A percentile compares a stretch with the other conserved stretches of the same genome.
These are phyloP conservation scores for Luffia ferchaultella DNA, from an alignment of 2,888 invertebrate genomes.

Conservation along the genomic window DNA sequence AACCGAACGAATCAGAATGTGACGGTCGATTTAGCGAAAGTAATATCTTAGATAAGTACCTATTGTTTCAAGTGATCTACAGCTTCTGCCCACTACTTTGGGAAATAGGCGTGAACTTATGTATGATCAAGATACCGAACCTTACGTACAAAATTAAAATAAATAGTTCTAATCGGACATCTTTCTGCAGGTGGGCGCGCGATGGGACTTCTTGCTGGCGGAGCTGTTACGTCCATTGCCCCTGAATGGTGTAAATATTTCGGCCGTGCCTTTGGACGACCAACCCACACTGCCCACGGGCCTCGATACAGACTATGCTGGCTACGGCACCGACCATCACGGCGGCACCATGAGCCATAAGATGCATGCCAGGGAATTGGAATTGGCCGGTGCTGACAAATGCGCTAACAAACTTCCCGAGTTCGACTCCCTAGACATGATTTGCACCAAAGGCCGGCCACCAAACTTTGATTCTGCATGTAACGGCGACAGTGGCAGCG, in stretches of 20 bases:
- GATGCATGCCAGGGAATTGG: conserved; percentile 50
- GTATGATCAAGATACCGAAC: no score
- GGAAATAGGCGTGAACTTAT: no score
- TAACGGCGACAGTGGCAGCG: conserved; percentile 57
- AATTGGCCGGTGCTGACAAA: conserved; percentile 24
- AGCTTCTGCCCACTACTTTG: no score
- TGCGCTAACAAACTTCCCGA: conserved; percentile 32
- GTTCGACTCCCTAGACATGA: conserved; percentile 39
- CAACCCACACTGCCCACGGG: conserved; percentile 19
- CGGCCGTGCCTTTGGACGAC: conserved; percentile 32
- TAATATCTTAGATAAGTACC: no score
- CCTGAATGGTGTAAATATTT: conserved; percentile 35
- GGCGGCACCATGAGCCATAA: conserved; percentile 48
- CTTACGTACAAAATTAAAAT: no score
- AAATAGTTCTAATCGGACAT: not conserved
- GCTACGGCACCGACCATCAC: conserved; percentile 46
- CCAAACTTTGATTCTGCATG: conserved; percentile 48
- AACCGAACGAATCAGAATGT: no score
- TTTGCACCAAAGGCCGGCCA: conserved; percentile 41
- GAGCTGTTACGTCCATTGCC: conserved; percentile 41
- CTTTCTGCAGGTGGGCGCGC: conserved; percentile 38
- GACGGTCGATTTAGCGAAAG: no score
- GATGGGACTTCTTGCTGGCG: conserved; percentile 47
- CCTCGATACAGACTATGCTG: conserved; percentile 37
- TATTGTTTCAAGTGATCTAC: no score